Evolutionary conservation across 2,888 invertebrate genomes (phyloP), one percentile per base, ranked within the genome.

Genomic region (Platycheirus albimanus): DNA sequence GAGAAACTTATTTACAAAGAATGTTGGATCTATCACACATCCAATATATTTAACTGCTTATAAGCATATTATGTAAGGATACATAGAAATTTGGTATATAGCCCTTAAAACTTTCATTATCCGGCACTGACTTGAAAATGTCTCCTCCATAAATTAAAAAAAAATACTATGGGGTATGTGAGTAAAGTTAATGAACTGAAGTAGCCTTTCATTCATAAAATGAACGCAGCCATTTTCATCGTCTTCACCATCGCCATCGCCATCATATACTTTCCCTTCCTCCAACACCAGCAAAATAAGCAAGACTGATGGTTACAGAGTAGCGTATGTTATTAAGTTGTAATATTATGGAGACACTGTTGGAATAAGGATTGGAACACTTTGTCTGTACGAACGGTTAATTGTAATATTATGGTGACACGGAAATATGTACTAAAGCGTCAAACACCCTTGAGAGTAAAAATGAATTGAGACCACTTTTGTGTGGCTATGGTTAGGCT

Each of bases 391-490:
- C 51, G 56, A n/a, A n/a, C n/a, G n/a, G n/a, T 45, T 30, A 24
- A 28, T 11, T 61, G 43, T 61, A 30, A 61, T 28, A 19, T 61
- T 66, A 76, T 70, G 64, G 75, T 80, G 70, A 70, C 70, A 69
- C 70, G 80, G 80, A 80, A 80, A 75, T 75, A 58, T 69, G 24
- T 56, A 54, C 56, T 75, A 80, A n/a, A 64, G 51, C 72, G 45
- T 61, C 72, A 64, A 61, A 69, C 75, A 51, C 41, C 43, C 69
- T 80, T 75, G 45, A 75, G 45, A 75, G 69, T 36, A 80, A 64
- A 81, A 75, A 45, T 61, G 47, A 77, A 77, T 81, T 76, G 71
- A 76, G 77, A 77, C 77, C 77, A 77, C 81, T 77, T 67, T 54
- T 54, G 38, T 75, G 71, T 77, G 77, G 67, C 71, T 77, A 72